phyloP scores from a whole-genome alignment of 1,140 invertebrate genomes.

The Macrobrachium nipponense region DNA sequence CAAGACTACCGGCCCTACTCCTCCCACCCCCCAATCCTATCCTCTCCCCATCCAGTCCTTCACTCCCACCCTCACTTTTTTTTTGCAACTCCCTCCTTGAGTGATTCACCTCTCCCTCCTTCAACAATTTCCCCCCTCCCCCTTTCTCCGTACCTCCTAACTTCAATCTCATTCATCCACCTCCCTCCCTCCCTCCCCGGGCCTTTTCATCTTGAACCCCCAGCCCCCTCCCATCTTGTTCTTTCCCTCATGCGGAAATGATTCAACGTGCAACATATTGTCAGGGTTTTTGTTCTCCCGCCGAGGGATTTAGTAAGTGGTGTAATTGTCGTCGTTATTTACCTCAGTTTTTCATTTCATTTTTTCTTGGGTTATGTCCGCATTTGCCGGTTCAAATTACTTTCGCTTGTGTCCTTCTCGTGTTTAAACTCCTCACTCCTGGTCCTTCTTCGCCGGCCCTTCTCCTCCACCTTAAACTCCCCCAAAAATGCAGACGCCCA shows the following conservation, averaged over 20 bases:
- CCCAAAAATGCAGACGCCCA: no score
- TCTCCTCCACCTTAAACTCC: no score
- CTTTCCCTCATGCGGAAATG: background rate
- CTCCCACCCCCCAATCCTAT: background rate
- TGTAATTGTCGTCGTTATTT: no score
- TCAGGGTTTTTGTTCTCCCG: no score
- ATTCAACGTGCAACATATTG: no score
- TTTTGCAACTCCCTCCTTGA: background rate
- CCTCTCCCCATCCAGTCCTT: background rate
- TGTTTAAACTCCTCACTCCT: no score
- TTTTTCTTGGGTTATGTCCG: no score
- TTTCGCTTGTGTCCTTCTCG: no score
- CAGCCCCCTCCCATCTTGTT: background rate
- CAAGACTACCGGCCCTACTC: background rate
- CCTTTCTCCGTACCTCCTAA: background rate
- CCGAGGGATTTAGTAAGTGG: no score
- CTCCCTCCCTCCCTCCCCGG: background rate
- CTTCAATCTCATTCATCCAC: background rate
- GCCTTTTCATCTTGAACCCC: slow-evolving; percentile 4
- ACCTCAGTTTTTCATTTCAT: no score
- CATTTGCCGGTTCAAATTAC: no score
- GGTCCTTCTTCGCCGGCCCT: no score
- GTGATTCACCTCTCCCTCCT: background rate
- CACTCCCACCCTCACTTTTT: slow-evolving; percentile 1
- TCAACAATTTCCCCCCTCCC: background rate